Conservation (phyloP, 2,797 vertebrate species). For the Myiotriccus ornatus region DNA sequence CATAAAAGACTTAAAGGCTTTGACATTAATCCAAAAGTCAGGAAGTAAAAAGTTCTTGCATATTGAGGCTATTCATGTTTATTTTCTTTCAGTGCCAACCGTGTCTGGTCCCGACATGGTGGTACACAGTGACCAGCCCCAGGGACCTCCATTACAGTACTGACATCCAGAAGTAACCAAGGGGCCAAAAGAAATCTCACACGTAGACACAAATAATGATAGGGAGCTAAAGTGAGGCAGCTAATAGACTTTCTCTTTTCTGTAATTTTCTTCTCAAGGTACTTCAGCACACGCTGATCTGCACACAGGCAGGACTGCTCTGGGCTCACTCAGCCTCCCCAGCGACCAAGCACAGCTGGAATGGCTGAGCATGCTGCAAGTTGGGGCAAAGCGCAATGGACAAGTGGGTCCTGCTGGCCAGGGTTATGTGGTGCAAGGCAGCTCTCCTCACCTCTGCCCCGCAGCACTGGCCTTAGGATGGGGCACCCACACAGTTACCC, state of each 20-base stretch:
- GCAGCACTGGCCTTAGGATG: not conserved
- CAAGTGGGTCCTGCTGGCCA: rapidly evolving
- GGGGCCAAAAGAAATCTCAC: not conserved
- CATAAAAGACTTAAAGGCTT: constrained; percentile 6
- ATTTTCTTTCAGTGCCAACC: not conserved
- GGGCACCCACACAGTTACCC: rapidly evolving
- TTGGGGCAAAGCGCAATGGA: not conserved
- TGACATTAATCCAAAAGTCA: not conserved
- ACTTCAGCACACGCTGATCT: not conserved
- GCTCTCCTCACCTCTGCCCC: not conserved
- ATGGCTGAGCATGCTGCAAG: not conserved
- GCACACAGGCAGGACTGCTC: rapidly evolving
- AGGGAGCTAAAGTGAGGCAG: not conserved
- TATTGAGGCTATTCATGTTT: not conserved
- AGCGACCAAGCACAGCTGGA: not conserved
- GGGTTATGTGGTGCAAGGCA: not conserved
- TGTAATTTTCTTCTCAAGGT: not conserved
- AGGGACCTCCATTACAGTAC: not conserved
- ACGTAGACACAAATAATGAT: not conserved
- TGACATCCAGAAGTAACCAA: not conserved
- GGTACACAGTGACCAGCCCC: not conserved
- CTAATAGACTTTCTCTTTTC: not conserved
- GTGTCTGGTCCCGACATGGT: not conserved
- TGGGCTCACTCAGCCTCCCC: not conserved
- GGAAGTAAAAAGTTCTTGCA: not conserved